These are phyloP conservation scores for Xiphorhynchus erythropygius DNA, from an alignment of 2,797 vertebrate species.

Conservation along the genomic window DNA sequence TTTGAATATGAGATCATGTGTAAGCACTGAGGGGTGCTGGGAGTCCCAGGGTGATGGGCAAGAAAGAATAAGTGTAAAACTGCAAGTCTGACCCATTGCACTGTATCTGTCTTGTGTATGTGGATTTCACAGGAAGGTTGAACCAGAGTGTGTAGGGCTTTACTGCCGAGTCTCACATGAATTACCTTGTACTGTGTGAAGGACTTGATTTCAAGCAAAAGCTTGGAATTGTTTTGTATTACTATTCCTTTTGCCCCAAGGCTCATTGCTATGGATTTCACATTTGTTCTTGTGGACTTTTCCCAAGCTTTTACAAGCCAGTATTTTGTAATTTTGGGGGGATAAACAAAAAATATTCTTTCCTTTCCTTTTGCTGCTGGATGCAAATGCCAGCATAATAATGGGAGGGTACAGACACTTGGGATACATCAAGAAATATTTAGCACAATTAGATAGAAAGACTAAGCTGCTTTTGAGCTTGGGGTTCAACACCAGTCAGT, in stretches of 20 bases:
- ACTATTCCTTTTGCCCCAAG: neutral
- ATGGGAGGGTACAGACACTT: neutral
- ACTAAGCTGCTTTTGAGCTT: neutral
- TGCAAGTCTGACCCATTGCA: neutral
- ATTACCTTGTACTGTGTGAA: neutral
- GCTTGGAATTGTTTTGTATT: neutral
- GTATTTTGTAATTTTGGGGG: neutral
- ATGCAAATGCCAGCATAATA: neutral
- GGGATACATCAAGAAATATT: neutral
- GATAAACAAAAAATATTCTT: neutral
- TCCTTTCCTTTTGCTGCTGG: neutral
- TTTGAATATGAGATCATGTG: neutral
- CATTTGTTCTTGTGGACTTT: neutral
- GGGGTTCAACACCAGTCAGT: neutral
- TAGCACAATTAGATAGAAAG: neutral
- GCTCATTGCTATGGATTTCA: neutral
- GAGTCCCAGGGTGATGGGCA: neutral
- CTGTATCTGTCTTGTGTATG: rapidly evolving
- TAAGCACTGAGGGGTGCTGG: neutral
- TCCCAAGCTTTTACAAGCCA: neutral
- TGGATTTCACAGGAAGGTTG: neutral
- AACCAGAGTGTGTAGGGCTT: neutral
- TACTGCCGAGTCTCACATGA: neutral
- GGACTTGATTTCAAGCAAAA: neutral
- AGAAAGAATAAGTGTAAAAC: neutral